Conservation (phyloP, 2,113 vertebrate genomes). For the Pseudopipra pipra region DNA sequence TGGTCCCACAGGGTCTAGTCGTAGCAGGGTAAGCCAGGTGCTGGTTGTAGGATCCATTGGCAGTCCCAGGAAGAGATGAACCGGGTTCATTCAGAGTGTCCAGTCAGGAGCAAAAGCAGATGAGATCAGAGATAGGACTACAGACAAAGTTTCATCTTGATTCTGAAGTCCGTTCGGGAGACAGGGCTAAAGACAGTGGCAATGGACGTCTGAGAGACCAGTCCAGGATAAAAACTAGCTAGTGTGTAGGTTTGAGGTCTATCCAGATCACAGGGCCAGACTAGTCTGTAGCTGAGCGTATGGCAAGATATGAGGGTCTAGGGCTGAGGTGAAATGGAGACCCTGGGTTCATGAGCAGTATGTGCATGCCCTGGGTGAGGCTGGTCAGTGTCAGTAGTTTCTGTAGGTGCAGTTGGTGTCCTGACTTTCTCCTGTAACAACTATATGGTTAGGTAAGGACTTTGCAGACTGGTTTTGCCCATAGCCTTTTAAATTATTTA, state of each 20-base stretch:
- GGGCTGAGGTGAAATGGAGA: background rate
- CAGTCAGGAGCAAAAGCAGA: background rate
- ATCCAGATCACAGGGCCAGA: background rate
- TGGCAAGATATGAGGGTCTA: background rate
- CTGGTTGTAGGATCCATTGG: background rate
- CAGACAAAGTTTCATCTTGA: background rate
- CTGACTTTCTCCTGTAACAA: background rate
- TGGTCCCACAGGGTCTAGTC: background rate
- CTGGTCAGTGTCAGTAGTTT: background rate
- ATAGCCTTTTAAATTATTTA: background rate
- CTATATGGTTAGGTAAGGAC: background rate
- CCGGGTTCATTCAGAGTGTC: background rate
- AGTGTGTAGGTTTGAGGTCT: background rate
- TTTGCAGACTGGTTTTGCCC: background rate
- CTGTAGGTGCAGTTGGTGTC: background rate
- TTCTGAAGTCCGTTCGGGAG: background rate
- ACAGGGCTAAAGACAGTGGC: background rate
- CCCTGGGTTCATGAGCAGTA: accelerated
- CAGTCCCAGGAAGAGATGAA: background rate
- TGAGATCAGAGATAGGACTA: background rate
- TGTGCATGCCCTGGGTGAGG: background rate
- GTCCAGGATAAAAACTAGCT: background rate
- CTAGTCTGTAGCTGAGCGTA: background rate
- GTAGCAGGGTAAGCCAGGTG: background rate
- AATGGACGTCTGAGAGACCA: background rate